A percentile compares a stretch with the other conserved stretches of the same genome.
Conservation (phyloP, 2,888 invertebrate species). For the Kryphioiulus occultus region DNA sequence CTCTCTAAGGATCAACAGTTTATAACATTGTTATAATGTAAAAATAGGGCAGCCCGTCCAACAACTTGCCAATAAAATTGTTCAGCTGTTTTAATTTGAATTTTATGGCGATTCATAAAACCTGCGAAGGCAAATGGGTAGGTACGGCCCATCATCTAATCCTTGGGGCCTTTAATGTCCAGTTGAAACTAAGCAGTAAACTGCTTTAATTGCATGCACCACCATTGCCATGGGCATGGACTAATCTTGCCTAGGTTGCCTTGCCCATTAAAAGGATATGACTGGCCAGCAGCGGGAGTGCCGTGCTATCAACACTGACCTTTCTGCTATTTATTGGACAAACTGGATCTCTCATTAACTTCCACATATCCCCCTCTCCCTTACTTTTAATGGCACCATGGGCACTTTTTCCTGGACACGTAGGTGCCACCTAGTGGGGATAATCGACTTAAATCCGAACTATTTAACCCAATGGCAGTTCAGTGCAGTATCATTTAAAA, state of each 20-base stretch:
- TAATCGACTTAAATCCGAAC: too few relatives aligned
- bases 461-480: too few relatives aligned
- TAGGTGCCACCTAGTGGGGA: too few relatives aligned
- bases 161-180: not conserved
- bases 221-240: not conserved
- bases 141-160: not conserved
- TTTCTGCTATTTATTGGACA: slow-evolving; percentile 7
- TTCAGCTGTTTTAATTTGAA: slow-evolving; percentile 24
- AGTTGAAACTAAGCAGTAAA: not conserved
- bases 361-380: too few relatives aligned
- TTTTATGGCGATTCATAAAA: slow-evolving; percentile 37
- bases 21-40: not conserved
- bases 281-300: not conserved
- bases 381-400: not conserved
- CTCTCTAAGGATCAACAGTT: not conserved
- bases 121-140: not conserved
- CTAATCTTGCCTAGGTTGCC: not conserved
- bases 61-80: slow-evolving; percentile 12
- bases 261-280: slow-evolving; percentile 7
- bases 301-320: not conserved
- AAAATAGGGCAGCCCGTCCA: not conserved
- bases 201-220: slow-evolving; percentile 1
- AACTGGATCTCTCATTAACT: not conserved
- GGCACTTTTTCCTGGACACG: not conserved
- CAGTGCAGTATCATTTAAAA: too few relatives aligned